phyloP scores from a whole-genome alignment of 2,797 vertebrate species.

The Scomberomorus guttatus region DNA sequence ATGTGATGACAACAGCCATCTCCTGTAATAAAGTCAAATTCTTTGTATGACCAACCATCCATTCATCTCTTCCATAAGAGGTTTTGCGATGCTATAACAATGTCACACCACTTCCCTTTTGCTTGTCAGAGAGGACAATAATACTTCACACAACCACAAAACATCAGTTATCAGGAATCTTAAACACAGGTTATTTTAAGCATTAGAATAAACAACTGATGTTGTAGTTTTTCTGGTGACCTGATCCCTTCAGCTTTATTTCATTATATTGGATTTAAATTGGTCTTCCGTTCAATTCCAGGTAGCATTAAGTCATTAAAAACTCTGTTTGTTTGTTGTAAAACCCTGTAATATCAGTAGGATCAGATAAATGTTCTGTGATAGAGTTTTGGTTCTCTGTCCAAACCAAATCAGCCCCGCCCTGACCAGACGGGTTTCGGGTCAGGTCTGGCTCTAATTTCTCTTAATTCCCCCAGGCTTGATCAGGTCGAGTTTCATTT shows the following conservation, averaged over 20 bases:
- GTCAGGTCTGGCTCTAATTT: conserved; percentile 65
- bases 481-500: conserved; percentile 63
- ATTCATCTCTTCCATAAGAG: no score
- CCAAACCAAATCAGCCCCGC: conserved; percentile 39
- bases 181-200: no score
- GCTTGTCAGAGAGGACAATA: no score
- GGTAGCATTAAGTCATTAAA: conserved; percentile 39
- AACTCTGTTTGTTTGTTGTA: conserved; percentile 18
- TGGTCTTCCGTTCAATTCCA: conserved; percentile 7
- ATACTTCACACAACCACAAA: no score
- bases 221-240: not conserved
- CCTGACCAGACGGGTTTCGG: conserved; percentile 32
- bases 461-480: conserved; percentile 51
- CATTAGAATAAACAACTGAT: no score
- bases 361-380: conserved; percentile 49
- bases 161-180: no score
- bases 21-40: no score
- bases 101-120: no score
- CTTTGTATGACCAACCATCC: no score
- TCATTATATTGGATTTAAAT: conserved; percentile 21
- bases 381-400: conserved; percentile 46
- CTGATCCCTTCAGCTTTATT: conserved; percentile 11
- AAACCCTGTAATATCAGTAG: conserved; percentile 17
- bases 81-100: no score
- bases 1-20: no score